Conservation (phyloP, 2,113 vertebrate species). For the Elaphurus davidianus region DNA sequence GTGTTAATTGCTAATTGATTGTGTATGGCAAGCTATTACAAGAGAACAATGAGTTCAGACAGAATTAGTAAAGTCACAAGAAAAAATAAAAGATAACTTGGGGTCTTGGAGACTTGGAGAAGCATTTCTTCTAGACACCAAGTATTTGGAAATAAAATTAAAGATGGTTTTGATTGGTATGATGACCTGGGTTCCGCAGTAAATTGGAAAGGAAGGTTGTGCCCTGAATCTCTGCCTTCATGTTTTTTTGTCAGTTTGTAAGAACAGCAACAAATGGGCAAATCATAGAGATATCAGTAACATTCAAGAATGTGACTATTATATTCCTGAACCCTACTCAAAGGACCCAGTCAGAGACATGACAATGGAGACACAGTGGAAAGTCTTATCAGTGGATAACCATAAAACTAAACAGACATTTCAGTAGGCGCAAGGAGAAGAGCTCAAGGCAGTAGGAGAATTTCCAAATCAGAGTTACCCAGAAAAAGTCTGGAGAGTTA, state of each 20-base stretch:
- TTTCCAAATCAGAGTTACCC: neutral
- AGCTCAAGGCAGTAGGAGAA: neutral
- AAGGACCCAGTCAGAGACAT: neutral
- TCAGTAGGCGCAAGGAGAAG: neutral
- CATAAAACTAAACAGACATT: neutral
- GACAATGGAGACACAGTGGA: neutral
- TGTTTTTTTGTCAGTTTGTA: neutral
- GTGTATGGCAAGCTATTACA: neutral
- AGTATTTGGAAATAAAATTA: neutral
- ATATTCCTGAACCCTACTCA: neutral
- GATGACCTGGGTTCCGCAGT: neutral
- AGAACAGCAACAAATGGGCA: neutral
- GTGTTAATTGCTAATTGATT: neutral
- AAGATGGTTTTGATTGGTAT: neutral
- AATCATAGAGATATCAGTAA: neutral
- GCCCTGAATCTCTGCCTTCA: neutral
- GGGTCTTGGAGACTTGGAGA: neutral
- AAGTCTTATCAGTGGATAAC: neutral
- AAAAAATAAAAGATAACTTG: neutral
- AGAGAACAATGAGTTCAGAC: neutral
- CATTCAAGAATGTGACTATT: neutral
- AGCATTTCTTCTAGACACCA: neutral
- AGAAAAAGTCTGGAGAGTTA: neutral
- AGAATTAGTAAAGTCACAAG: neutral
- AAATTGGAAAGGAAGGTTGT: neutral